Conservation (phyloP, 2,888 invertebrate species). For the Anagyrus pseudococci region DNA sequence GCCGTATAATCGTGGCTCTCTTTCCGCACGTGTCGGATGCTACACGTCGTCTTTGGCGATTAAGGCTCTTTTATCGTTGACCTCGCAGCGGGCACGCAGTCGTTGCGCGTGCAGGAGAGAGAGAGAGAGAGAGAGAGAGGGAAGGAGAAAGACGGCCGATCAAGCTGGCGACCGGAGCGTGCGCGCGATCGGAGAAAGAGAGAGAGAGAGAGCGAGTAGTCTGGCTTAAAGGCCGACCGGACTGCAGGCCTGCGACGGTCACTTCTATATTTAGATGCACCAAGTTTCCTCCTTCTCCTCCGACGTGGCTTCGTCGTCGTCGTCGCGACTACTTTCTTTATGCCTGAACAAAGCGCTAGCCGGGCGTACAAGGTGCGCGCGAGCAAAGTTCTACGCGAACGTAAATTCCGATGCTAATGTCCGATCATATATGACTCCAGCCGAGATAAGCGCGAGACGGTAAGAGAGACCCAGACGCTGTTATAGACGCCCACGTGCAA, state of each 20-base stretch:
- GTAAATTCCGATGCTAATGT: neutral
- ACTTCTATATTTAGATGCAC: constrained; percentile 61
- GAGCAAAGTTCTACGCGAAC: too few species aligned
- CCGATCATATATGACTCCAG: neutral
- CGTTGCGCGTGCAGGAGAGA: neutral
- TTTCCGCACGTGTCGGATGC: constrained; percentile 31
- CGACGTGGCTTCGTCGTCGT: neutral
- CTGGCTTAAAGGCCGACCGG: constrained; percentile 49
- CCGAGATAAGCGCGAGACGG: neutral
- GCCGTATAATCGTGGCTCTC: too few species aligned
- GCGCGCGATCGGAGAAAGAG: too few species aligned
- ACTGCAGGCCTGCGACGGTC: constrained; percentile 51
- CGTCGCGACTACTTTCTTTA: constrained; percentile 54
- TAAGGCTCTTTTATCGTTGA: constrained; percentile 32
- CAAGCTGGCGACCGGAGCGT: constrained; percentile 21
- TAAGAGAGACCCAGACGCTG: neutral
- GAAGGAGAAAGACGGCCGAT: constrained; percentile 7
- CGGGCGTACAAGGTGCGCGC: constrained; percentile 48
- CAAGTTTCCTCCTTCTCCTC: constrained; percentile 51
- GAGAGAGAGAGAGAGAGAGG: constrained; percentile 17
- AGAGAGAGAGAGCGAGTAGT: too few species aligned
- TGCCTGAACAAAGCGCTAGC: constrained; percentile 57
- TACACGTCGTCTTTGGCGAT: constrained; percentile 13
- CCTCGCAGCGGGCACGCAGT: constrained; percentile 13
- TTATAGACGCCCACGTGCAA: too few species aligned